These are phyloP conservation scores for Microcebus murinus DNA, from an alignment of 2,113 vertebrate genomes.

Conservation along the genomic window DNA sequence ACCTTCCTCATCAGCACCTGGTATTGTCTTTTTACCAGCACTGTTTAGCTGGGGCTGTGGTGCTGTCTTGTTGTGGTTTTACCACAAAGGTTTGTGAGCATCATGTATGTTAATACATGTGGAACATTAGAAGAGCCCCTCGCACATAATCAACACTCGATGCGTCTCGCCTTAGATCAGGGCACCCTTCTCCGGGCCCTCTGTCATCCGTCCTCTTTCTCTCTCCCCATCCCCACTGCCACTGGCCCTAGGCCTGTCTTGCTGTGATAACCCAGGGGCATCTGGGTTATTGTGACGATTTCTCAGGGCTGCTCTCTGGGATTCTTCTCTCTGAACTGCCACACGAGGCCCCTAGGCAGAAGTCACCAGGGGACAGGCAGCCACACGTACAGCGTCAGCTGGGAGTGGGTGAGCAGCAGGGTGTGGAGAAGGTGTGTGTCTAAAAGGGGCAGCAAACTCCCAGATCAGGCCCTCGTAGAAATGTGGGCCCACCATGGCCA, in stretches of 20 bases:
- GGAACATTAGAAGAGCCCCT: neutral
- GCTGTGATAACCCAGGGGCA: neutral
- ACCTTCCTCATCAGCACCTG: neutral
- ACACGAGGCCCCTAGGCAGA: neutral
- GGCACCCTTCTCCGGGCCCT: neutral
- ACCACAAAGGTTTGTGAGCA: neutral
- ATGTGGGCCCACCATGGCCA: neutral
- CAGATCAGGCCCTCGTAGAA: neutral
- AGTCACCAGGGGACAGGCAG: neutral
- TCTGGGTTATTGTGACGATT: neutral
- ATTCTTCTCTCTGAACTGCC: neutral
- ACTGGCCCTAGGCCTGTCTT: neutral
- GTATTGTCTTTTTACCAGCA: neutral
- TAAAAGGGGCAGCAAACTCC: neutral
- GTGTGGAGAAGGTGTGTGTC: neutral
- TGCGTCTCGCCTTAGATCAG: neutral
- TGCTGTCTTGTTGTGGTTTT: neutral
- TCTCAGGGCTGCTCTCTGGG: neutral
- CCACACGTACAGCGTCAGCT: neutral
- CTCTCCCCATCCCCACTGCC: neutral
- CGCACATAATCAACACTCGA: neutral
- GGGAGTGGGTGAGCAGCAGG: neutral
- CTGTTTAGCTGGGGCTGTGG: fast-evolving
- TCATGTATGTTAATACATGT: fast-evolving
- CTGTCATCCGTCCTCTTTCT: neutral